Percentiles rank a stretch among this genome's conserved stretches.
Evolutionary conservation across 2,888 invertebrate species (phyloP).

Genomic region (Drosophila infuscata): DNA sequence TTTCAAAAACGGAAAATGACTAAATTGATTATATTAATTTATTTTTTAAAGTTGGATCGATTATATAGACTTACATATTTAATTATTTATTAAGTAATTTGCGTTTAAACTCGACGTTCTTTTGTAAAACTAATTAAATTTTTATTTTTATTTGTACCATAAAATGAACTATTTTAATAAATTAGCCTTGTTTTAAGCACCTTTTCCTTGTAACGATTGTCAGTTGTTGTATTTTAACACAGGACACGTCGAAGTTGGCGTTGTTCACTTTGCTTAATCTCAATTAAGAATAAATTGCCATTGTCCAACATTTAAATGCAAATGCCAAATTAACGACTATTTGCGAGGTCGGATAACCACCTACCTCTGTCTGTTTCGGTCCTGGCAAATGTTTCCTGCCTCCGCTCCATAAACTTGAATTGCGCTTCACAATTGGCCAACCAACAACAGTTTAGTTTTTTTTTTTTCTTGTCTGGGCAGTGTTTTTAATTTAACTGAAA

Average conservation of each 20-base stretch:
- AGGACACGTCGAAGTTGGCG: not conserved
- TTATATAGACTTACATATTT: not conserved
- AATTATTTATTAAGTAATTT: not conserved
- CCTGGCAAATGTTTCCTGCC: conserved; percentile 24
- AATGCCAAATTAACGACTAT: conserved; percentile 61
- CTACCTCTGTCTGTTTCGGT: conserved; percentile 12
- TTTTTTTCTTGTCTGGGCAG: conserved; percentile 27
- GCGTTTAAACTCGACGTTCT: not conserved
- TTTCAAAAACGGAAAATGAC: not conserved
- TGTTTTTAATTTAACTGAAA: conserved; percentile 68
- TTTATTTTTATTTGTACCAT: not conserved
- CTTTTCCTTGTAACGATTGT: not conserved
- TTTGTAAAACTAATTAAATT: not conserved
- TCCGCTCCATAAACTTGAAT: conserved; percentile 14
- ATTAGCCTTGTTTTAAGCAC: not conserved
- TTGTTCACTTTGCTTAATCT: conserved; percentile 26
- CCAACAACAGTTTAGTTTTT: conserved; percentile 18
- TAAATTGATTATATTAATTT: not conserved
- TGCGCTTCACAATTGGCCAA: conserved; percentile 36
- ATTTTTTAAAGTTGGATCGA: not conserved
- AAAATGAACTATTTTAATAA: not conserved
- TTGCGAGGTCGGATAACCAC: conserved; percentile 38
- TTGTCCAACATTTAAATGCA: conserved; percentile 56
- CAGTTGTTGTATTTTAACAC: no score
- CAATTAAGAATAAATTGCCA: conserved; percentile 49